Base-by-base conservation (phyloP, 2,797 vertebrate species). In the Halcyon leucocephala region DNA sequence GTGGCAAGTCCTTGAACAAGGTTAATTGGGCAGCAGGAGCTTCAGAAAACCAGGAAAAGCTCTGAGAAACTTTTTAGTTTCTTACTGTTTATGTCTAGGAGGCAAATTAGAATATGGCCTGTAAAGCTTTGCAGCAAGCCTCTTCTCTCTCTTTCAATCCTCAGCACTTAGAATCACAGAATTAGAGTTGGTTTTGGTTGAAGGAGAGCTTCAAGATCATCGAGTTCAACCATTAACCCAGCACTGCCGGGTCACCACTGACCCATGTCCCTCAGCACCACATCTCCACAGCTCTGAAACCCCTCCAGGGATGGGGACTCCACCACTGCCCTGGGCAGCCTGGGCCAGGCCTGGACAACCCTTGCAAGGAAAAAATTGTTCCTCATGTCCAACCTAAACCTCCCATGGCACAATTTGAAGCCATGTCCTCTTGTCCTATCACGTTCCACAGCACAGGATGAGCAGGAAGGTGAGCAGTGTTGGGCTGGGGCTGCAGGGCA, bases 391-490 rank as follows among this genome's bases (percentile, higher is more conserved):
- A 57, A 21, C 54, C 54, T 57, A n/a, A 57, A 21, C 31, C 20
- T 33, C 54, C 7, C 31, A 20, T 57, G 54, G 31, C 12, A 31
- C 31, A 57, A 21, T 20, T 21, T 57, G 31, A 57, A 31, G 19
- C 20, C 28, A 18, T n/a, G 10, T 55, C 31, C 54, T 55, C 20
- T 57, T 57, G 20, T 57, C 5, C 21, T 31, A 3, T 3, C 1
- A 0, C 4, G 28, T 64, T 16, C 5, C 86, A 31, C 20, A 4
- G 60, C 65, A 2, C 14, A 11, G 78, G 28, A 55, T 14, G 9
- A 54, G 35, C 0, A 1, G 37, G 7, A 16, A 20, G 57, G 12
- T 1, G 13, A 52, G 48, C 2, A 0, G 14, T 17, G n/a, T 44
- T 9, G 29, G 12, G 46, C 31, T 37, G 51, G 72, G 31, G 14